Conservation (phyloP, 1,140 invertebrate species). For the Trissolcus basalis region DNA sequence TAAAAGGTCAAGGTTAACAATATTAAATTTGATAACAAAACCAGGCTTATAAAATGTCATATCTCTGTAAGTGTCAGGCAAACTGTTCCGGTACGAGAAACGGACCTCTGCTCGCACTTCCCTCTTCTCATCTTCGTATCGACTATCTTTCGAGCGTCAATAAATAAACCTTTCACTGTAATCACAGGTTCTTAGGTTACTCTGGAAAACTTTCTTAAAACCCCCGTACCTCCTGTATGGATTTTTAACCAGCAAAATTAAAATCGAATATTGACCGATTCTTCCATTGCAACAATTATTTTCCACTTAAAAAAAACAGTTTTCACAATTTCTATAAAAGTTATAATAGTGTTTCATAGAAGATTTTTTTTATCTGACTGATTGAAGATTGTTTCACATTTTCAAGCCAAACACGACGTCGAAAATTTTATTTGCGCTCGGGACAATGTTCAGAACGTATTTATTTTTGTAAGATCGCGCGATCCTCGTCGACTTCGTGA, state of each 20-base stretch:
- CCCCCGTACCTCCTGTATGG: constrained; percentile 12
- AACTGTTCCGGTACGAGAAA: constrained; percentile 12
- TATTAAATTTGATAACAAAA: constrained; percentile 16
- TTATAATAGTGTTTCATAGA: no score
- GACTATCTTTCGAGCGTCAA: constrained; percentile 55
- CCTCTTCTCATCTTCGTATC: constrained; percentile 59
- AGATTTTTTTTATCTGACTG: neutral
- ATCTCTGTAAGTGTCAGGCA: constrained; percentile 22
- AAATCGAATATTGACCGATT: constrained; percentile 6
- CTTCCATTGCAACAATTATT: no score
- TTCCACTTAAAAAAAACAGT: no score
- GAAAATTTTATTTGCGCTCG: neutral
- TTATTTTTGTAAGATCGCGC: constrained; percentile 50
- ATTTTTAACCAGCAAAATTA: constrained; percentile 41
- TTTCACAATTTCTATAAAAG: no score
- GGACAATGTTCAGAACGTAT: constrained; percentile 37
- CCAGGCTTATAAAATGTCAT: constrained; percentile 33
- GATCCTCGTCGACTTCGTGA: constrained; percentile 70
- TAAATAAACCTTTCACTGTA: constrained; percentile 61
- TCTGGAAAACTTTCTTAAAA: constrained; percentile 51
- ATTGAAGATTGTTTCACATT: constrained; percentile 22
- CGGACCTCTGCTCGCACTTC: constrained; percentile 51
- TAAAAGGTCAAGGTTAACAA: no score
- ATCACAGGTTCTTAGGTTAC: constrained; percentile 56
- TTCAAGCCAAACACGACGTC: constrained; percentile 13